Percentiles rank a stretch among this genome's conserved stretches.
Evolutionary conservation across 1,140 invertebrate genomes (phyloP).

Genomic region (Eupristina koningsbergeri): DNA sequence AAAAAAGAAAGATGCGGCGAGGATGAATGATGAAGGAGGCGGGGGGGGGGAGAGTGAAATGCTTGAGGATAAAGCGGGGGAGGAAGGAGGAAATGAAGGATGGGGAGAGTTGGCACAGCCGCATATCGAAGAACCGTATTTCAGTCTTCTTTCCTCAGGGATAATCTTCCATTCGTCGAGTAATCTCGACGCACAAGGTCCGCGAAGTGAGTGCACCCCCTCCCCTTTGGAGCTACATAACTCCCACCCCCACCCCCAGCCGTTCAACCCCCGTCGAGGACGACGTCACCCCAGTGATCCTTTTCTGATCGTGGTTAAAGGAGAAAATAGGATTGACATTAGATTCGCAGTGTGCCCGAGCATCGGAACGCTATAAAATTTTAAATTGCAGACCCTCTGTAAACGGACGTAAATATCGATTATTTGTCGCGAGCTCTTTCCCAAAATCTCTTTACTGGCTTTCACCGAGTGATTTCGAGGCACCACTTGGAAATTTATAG

Average conservation of each 20-base stretch:
- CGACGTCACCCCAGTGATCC: conserved; percentile 20
- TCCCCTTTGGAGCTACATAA: conserved; percentile 20
- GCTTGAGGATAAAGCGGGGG: background rate
- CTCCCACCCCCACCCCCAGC: background rate
- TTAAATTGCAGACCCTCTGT: conserved; percentile 29
- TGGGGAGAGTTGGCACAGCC: background rate
- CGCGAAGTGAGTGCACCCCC: background rate
- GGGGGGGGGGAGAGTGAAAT: background rate
- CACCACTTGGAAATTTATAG: background rate
- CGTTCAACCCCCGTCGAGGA: background rate
- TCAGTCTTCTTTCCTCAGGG: conserved; percentile 34
- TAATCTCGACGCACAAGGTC: conserved; percentile 43
- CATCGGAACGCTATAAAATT: conserved; percentile 26
- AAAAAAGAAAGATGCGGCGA: conserved; percentile 19
- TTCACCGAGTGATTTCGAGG: background rate
- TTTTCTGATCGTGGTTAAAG: conserved; percentile 22
- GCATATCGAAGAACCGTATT: conserved; percentile 46
- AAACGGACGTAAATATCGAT: conserved; percentile 39
- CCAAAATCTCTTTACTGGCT: conserved; percentile 22
- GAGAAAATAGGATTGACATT: conserved; percentile 39
- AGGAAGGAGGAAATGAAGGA: background rate
- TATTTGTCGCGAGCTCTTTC: conserved; percentile 25
- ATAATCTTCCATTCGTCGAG: conserved; percentile 51
- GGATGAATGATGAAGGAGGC: background rate
- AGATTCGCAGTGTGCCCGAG: background rate